Evolutionary conservation across 2,113 vertebrate genomes (phyloP), one percentile per base, ranked within the genome.

Genomic region (Gasterosteus nipponicus): DNA sequence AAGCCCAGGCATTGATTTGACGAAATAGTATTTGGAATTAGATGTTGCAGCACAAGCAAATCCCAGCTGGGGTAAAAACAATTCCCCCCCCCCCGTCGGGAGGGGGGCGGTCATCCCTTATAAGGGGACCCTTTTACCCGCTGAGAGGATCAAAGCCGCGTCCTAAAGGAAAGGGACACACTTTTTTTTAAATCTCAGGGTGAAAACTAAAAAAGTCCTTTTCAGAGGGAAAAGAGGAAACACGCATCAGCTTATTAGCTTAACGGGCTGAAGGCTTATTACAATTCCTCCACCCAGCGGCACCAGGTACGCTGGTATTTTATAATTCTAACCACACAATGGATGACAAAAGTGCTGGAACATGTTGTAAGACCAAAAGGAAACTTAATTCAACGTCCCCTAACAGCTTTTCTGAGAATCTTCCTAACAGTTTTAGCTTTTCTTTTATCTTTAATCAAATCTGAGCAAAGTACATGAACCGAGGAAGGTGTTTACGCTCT

Each of bases 11-110:
- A 80, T 75, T 86, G 88, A 84, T 86, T 91, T 80, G 78, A 81
- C 78, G 77, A 82, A 88, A 78, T 61, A 66, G 75, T 58, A 59
- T 86, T 78, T 69, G 78, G 89, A 83, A 80, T 84, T 88, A 87
- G 84, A 88, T 85, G 87, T 75, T 87, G 72, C 69, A 79, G 80
- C 71, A 71, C 71, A 83, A 73, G 77, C 53, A 57, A 79, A 85
- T 75, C 83, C 75, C 90, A 88, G 89, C 80, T 75, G 85, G 80
- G 86, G 85, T 85, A 86, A 89, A 89, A 89, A 86, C 86, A 89
- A 91, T 90, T 87, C 80, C 77, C 68, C 65, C 81, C 87, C 80
- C 77, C 68, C 65, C 81, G 39, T 58, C 46, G 1, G 87, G 86
- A 15, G 81, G 69, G 61, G 5, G 22, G 22, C 1, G 11, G 78